phyloP scores from a whole-genome alignment of 53 echinoderm and acorn worm genomes.

The Paelopatides confundens region DNA sequence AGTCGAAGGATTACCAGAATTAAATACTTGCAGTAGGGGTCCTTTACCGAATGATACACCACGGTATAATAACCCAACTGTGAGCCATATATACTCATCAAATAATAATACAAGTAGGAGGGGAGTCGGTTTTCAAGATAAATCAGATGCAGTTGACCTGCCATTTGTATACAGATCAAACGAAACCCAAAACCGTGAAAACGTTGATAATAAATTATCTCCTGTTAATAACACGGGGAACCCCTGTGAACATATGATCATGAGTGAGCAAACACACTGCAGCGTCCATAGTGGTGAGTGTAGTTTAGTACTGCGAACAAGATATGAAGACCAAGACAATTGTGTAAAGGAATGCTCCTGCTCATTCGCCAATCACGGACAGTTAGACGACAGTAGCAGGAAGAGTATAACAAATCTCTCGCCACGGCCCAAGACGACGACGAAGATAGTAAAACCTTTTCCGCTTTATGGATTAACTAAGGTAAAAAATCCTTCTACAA shows the following conservation, averaged over 20 bases:
- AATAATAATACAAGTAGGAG: not conserved
- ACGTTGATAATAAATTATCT: constrained; percentile 42
- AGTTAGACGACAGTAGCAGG: not conserved
- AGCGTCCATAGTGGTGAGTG: not conserved
- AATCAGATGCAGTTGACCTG: constrained; percentile 42
- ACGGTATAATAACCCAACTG: not conserved
- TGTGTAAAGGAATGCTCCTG: not conserved
- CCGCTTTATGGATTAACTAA: constrained; percentile 17
- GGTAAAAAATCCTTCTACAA: not conserved
- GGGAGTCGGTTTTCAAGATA: constrained; percentile 7
- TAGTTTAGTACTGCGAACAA: constrained; percentile 36
- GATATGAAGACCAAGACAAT: constrained; percentile 36
- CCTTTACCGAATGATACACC: not conserved
- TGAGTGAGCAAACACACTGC: constrained; percentile 29
- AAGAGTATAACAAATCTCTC: constrained; percentile 22
- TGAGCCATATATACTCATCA: not conserved
- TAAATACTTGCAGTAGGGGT: not conserved
- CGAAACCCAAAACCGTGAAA: constrained; percentile 18
- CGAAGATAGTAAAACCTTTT: constrained; percentile 28
- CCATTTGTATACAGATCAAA: constrained; percentile 27
- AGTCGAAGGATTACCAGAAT: not conserved
- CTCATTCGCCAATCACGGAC: constrained; percentile 18
- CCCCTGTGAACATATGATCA: constrained; percentile 39
- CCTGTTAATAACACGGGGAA: constrained; percentile 46
- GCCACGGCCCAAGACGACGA: not conserved